phyloP scores from a whole-genome alignment of 1,140 invertebrate species.

The Megathymus violae region DNA sequence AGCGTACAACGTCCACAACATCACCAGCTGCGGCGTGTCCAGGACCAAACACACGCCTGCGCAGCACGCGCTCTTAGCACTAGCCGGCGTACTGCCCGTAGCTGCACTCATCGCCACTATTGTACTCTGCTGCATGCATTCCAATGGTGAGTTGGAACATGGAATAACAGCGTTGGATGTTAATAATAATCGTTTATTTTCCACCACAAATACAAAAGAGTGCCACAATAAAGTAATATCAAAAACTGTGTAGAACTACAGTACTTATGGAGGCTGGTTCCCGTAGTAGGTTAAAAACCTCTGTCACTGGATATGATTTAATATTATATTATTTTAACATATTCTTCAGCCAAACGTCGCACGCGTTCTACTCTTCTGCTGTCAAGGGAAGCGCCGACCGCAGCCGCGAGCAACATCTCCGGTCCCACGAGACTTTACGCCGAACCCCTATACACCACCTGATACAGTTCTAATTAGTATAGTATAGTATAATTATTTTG shows the following conservation, averaged over 20 bases:
- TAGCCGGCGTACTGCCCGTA: conserved; percentile 57
- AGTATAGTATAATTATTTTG: no score
- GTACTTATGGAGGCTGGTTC: no score
- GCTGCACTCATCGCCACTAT: conserved; percentile 57
- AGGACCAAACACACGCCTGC: conserved; percentile 43
- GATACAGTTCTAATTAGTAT: conserved; percentile 38
- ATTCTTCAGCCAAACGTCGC: conserved; percentile 59
- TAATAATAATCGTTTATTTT: no score
- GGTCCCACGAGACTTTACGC: conserved; percentile 60
- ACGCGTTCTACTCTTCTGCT: conserved; percentile 50
- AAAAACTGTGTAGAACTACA: no score
- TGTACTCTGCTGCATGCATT: conserved; percentile 66
- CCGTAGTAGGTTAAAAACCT: no score
- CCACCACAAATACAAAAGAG: no score
- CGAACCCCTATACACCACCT: conserved; percentile 68
- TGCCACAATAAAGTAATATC: no score
- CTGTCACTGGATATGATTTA: no score
- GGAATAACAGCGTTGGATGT: no score
- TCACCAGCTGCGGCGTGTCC: conserved; percentile 53
- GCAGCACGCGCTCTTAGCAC: conserved; percentile 55
- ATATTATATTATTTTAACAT: neutral
- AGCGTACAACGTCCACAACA: conserved; percentile 56
- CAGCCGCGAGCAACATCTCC: conserved; percentile 52
- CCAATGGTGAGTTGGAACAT: conserved; percentile 53
- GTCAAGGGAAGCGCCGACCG: conserved; percentile 47